A percentile compares a stretch with the other conserved stretches of the same genome.
phyloP scores from a whole-genome alignment of 35 echinoderm and acorn worm species.

The Ophioderma brevispina region DNA sequence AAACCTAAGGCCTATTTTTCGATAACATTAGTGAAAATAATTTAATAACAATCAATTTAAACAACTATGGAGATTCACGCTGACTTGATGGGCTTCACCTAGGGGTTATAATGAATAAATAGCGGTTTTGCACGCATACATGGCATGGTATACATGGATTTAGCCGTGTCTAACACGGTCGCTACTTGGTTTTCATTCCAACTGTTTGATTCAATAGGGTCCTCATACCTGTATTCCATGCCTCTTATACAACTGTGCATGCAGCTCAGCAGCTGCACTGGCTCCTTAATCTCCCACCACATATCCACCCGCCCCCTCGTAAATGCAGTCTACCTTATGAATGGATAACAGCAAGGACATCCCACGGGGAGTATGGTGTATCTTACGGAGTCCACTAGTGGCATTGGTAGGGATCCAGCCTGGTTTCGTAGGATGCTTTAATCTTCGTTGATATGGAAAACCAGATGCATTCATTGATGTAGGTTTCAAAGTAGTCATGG shows the following conservation, averaged over 20 bases:
- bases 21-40: too few relatives aligned
- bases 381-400: constrained; percentile 15
- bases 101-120: too few relatives aligned
- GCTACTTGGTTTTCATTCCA: too few relatives aligned
- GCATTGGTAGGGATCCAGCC: constrained; percentile 62
- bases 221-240: constrained; percentile 63
- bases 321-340: constrained; percentile 74
- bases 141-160: too few relatives aligned
- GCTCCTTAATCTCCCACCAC: constrained; percentile 43
- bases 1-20: too few relatives aligned
- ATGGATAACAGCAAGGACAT: constrained; percentile 76
- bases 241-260: constrained; percentile 43
- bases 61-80: too few relatives aligned
- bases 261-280: background rate
- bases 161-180: too few relatives aligned
- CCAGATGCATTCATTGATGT: constrained; percentile 57
- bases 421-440: constrained; percentile 37
- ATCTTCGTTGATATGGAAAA: constrained; percentile 54
- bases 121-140: too few relatives aligned
- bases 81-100: too few relatives aligned
- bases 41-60: too few relatives aligned
- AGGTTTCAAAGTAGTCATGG: constrained; percentile 36
- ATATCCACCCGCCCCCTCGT: constrained; percentile 90
- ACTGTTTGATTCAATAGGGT: too few relatives aligned
- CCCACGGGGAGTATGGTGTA: constrained; percentile 56